Percentiles rank a stretch among this genome's conserved stretches.
These are phyloP conservation scores for Pyrgus malvae DNA, from an alignment of 2,888 invertebrate genomes.

Conservation along the genomic window DNA sequence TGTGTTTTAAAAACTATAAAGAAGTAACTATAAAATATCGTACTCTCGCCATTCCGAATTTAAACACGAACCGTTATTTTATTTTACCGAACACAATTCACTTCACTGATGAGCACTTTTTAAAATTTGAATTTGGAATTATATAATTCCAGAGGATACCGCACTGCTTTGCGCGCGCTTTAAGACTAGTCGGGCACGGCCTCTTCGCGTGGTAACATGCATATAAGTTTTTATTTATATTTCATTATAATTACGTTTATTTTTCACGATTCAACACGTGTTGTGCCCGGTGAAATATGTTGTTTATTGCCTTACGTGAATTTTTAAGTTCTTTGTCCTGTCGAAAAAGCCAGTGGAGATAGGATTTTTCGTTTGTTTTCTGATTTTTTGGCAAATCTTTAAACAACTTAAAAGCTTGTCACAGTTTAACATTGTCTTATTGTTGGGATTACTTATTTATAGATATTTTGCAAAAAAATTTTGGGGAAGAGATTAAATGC, in stretches of 20 bases:
- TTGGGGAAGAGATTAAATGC: too few species aligned
- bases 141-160: slow-evolving; percentile 58
- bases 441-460: too few species aligned
- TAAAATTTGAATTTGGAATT: slow-evolving; percentile 40
- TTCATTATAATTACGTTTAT: slow-evolving; percentile 66
- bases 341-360: neutral
- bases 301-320: slow-evolving; percentile 14
- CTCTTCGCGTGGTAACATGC: slow-evolving; percentile 43
- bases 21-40: slow-evolving; percentile 51
- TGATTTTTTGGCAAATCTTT: neutral
- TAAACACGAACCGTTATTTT: slow-evolving; percentile 66
- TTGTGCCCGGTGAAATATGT: slow-evolving; percentile 46
- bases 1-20: slow-evolving; percentile 36
- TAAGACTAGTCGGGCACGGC: slow-evolving; percentile 53
- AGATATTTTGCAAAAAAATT: too few species aligned
- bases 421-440: too few species aligned
- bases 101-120: slow-evolving; percentile 59
- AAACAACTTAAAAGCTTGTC: neutral
- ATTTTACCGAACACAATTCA: slow-evolving; percentile 59
- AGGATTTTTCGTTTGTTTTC: neutral
- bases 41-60: slow-evolving; percentile 63
- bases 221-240: slow-evolving; percentile 54
- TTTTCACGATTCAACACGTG: slow-evolving; percentile 50
- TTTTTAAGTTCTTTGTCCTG: slow-evolving; percentile 26
- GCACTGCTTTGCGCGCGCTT: slow-evolving; percentile 55